Evolutionary conservation across 2,113 vertebrate species (phyloP), one percentile per base, ranked within the genome.

Genomic region (Psilopsiagon aymara): DNA sequence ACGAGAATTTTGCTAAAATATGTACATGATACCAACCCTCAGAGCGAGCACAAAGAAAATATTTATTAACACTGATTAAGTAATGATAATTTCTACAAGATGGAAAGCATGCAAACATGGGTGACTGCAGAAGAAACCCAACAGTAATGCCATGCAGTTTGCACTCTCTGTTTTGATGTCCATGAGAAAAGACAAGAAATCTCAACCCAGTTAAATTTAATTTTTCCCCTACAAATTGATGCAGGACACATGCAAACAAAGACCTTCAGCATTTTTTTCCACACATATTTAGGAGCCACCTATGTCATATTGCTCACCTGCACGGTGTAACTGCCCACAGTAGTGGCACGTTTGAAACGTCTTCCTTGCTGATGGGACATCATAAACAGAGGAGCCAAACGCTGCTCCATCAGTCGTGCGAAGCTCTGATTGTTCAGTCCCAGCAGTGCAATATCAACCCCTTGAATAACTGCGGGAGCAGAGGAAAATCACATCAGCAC

Each of bases 371-470:
- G 99, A 81, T 98, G 98, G 39, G 99, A 99, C 97, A 99, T 98
- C 98, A 99, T 98, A 76, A 99, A 99, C 20, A 99, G 97, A 28
- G 99, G 99, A 47, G 99, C 99, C 97, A 99, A 91, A n/a, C 99
- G 98, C 96, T 99, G 99, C 96, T 99, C 99, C 99, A 99, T 99
- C 92, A 99, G 92, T 37, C 98, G 98, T 81, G 99, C 99, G 77
- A 99, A 99, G 98, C 99, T 99, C 96, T 99, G 99, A 91, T 99
- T 99, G 97, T 99, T 99, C 91, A 98, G 97, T 70, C 99, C 99
- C 97, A 99, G 97, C 44, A 99, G 98, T 3, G 98, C 98, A 60
- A 98, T 99, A 86, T 99, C 99, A 63, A 99, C 99, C 15, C 99
- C 99, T 96, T 99, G 99, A 96, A 99, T 99, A 95, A 99, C 99